Conservation (phyloP, 2,888 invertebrate species). For the Luperina nickerlii region DNA sequence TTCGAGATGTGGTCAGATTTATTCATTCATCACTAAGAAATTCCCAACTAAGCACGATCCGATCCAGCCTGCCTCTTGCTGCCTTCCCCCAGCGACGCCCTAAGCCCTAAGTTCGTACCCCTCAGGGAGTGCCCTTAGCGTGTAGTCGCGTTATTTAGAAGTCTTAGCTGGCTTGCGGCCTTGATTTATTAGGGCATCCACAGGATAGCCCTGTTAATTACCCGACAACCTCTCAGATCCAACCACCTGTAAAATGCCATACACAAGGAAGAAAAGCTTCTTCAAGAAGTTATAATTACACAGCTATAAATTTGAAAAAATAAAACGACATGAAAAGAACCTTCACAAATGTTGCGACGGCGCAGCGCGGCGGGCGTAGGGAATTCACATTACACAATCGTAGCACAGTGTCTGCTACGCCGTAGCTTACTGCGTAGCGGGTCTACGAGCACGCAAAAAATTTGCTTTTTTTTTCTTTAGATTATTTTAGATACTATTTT, state of each 20-base stretch:
- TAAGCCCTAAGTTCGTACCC: neutral
- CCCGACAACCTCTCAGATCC: neutral
- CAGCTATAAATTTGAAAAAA: neutral
- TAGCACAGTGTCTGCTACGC: constrained; percentile 15
- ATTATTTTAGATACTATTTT: neutral
- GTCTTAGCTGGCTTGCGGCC: neutral
- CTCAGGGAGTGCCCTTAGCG: neutral
- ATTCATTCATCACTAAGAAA: neutral
- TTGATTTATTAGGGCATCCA: neutral
- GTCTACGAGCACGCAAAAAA: neutral
- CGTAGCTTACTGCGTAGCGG: constrained; percentile 31
- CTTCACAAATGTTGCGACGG: neutral
- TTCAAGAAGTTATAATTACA: no score
- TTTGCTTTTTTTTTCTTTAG: neutral
- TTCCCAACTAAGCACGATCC: neutral
- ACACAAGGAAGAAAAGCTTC: neutral
- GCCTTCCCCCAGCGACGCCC: neutral
- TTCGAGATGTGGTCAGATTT: neutral
- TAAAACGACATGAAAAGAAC: neutral
- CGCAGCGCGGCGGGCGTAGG: neutral
- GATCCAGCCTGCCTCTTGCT: neutral
- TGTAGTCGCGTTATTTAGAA: neutral
- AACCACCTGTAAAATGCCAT: neutral
- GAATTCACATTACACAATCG: neutral
- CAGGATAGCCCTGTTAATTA: neutral